Evolutionary conservation across 2,797 vertebrate species (phyloP), one percentile per base, ranked within the genome.

Genomic region (Tragopan temminckii): DNA sequence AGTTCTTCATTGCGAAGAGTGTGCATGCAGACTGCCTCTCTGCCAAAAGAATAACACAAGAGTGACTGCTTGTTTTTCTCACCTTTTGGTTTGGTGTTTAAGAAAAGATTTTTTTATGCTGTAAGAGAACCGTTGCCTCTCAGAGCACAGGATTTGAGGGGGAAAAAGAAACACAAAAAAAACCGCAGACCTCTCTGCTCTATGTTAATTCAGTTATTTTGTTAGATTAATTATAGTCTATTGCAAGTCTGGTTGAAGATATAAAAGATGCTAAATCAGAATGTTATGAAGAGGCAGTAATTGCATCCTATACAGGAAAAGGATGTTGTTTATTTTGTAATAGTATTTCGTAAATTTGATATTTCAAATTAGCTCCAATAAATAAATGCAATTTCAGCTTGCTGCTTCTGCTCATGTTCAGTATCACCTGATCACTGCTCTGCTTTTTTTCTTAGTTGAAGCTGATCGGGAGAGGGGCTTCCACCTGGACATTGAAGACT

Each of bases 401-500:
- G 4, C 81, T 94, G 86, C 9, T 71, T 67, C 77, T 84, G 36
- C 50, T 92, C 5, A 2, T 13, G 33, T 31, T 59, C 38, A 16
- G 77, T 42, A 38, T 82, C 36, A 45, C 93, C 52, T 57, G 16
- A 53, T 80, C 7, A 4, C 58, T 23, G 4, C 91, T 85, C 35
- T 93, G 38, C 35, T 66, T 95, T 94, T 88, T 67, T 93, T 94
- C 94, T 33, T 94, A 99, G 99, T 99, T 97, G 98, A 99, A 97
- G 98, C 99, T 67, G 98, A 99, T 90, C 96, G 99, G 89, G 99
- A 99, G 96, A 99, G 98, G 72, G 99, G 99, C 74, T 99, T 99
- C 95, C 99, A 99, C 95, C 97, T 99, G 97, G 99, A 99, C 80
- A 98, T 99, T 38, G 99, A 99, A 97, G 99, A 99, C 97, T 99